Percentiles rank a stretch among this genome's conserved stretches.
These are phyloP conservation scores for Naso thynnoides DNA, from an alignment of 2,797 vertebrate genomes.

Conservation along the genomic window DNA sequence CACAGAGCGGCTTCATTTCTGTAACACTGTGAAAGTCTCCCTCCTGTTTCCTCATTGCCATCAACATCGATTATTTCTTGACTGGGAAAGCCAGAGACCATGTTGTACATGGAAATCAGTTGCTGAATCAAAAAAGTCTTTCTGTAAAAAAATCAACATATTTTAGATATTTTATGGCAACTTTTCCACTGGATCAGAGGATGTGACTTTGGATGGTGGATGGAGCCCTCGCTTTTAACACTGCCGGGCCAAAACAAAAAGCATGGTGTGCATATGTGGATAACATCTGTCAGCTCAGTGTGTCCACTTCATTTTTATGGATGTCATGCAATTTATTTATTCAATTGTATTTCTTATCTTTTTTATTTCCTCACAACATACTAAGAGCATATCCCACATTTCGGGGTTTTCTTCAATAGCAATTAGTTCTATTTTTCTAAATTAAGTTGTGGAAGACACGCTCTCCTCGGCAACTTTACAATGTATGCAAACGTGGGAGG, in stretches of 20 bases:
- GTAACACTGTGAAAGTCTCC: constrained; percentile 88
- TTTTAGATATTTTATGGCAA: constrained; percentile 75
- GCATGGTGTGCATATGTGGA: constrained; percentile 74
- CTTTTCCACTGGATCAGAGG: constrained; percentile 68
- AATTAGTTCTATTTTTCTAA: constrained; percentile 85
- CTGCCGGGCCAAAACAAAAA: constrained; percentile 79
- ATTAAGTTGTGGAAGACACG: constrained; percentile 64
- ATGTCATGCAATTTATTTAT: constrained; percentile 85
- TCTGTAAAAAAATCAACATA: constrained; percentile 67
- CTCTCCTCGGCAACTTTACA: constrained; percentile 74
- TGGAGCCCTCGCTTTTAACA: constrained; percentile 70
- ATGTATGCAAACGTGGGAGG: constrained; percentile 80
- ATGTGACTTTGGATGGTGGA: constrained; percentile 61
- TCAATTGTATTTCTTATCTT: constrained; percentile 80
- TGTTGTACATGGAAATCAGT: constrained; percentile 68
- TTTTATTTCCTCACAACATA: constrained; percentile 76
- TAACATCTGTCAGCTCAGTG: constrained; percentile 66
- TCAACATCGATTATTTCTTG: constrained; percentile 54
- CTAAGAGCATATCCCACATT: constrained; percentile 68
- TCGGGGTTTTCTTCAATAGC: constrained; percentile 76
- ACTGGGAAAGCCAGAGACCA: constrained; percentile 64
- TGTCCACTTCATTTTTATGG: constrained; percentile 75
- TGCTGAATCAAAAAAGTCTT: constrained; percentile 63
- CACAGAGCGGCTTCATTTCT: constrained; percentile 76
- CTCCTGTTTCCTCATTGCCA: constrained; percentile 72